Conservation (phyloP, 2,113 vertebrate species). For the Myocastor coypus region DNA sequence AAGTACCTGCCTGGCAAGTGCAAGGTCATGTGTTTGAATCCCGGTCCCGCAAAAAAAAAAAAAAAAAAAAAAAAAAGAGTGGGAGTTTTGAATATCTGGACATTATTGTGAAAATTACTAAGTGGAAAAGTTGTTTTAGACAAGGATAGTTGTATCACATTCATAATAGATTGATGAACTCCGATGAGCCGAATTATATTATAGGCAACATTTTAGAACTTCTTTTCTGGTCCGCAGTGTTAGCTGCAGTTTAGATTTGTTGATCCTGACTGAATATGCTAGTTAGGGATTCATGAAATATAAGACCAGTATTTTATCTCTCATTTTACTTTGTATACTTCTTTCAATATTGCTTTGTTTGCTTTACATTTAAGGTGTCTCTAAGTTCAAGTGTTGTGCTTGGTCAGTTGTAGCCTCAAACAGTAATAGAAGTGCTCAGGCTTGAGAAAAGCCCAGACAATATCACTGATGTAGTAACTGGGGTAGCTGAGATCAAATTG, state of each 20-base stretch:
- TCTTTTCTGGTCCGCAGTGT: not conserved
- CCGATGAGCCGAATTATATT: slow-evolving; percentile 4
- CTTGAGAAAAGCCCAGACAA: not conserved
- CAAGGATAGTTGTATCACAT: not conserved
- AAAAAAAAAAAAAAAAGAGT: no score
- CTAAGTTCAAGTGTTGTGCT: not conserved
- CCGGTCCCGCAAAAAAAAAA: no score
- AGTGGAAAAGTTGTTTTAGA: not conserved
- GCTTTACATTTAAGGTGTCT: not conserved
- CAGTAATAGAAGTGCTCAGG: not conserved
- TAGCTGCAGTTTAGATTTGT: not conserved
- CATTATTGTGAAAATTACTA: not conserved
- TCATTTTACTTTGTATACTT: not conserved
- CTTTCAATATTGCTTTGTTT: not conserved
- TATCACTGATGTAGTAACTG: not conserved
- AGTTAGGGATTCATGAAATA: not conserved
- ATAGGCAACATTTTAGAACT: not conserved
- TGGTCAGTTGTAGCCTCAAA: not conserved
- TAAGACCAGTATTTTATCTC: not conserved
- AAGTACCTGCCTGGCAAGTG: no score
- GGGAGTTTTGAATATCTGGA: not conserved
- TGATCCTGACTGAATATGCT: not conserved
- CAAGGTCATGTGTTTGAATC: no score
- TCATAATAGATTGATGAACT: not conserved
- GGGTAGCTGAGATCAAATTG: not conserved